These are phyloP conservation scores for Sebastes trivittatus DNA, from an alignment of 2,797 vertebrate genomes.

Conservation along the genomic window DNA sequence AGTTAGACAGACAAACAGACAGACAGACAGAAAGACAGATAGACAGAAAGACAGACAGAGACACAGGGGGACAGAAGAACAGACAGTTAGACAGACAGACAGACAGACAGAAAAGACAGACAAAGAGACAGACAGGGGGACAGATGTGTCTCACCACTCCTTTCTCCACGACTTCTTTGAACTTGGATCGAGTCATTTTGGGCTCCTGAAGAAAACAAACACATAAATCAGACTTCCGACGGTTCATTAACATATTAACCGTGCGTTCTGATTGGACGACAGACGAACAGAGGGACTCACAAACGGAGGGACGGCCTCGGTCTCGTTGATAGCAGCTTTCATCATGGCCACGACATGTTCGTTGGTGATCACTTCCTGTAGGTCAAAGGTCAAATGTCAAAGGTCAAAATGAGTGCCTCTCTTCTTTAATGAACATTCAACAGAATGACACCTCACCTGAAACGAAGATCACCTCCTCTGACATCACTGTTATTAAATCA, in stretches of 20 bases:
- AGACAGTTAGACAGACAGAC: too few relatives aligned
- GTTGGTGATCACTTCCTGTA: constrained; percentile 96
- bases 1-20: background rate
- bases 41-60: background rate
- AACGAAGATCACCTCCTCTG: too few relatives aligned
- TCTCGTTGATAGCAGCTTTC: constrained; percentile 97
- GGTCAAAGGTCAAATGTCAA: constrained; percentile 27
- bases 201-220: constrained; percentile 84
- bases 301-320: constrained; percentile 89
- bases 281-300: constrained; percentile 83
- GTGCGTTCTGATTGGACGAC: background rate
- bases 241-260: background rate
- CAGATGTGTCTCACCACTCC: constrained; percentile 88
- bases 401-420: background rate
- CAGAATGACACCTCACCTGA: background rate
- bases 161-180: constrained; percentile 96
- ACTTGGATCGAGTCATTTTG: constrained; percentile 97
- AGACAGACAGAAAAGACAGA: too few relatives aligned
- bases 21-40: background rate
- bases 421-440: background rate
- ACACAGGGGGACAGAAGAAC: too few relatives aligned
- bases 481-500: too few relatives aligned
- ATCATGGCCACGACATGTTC: constrained; percentile 99
- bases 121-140: background rate
- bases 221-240: background rate